Base-by-base conservation (phyloP, 2,888 invertebrate genomes). In the Drosophila trichaetosa region DNA sequence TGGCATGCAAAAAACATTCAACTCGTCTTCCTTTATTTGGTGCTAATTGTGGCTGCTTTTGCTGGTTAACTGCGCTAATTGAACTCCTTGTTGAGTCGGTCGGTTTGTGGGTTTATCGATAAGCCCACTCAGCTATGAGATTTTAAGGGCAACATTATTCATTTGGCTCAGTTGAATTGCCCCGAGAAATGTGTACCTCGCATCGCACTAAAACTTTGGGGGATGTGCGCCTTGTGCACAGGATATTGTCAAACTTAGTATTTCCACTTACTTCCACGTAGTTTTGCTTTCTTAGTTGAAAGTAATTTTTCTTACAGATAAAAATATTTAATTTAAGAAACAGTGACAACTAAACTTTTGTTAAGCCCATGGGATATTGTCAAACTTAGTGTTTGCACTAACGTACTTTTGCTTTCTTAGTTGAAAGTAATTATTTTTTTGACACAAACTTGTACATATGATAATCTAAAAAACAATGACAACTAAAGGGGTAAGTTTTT, bases 21-120 rank as follows among this genome's bases (percentile, higher is more conserved):
- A 40, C 56, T 64, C 66, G 36, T 76, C 57, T 53, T 59, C 64
- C 72, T 74, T 83, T 77, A 80, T 77, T 79, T 71, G 79, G 65
- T 79, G 88, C 86, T 88, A 85, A 85, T 88, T 88, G 88, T 83
- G 81, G 82, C 66, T 70, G 66, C 77, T 58, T 78, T 79, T 75
- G 75, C 69, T 65, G 80, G 54, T 69, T 79, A 81, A 63, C 84
- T 79, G 63, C 70, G 73, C 73, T 88, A 83, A 86, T 87, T 87
- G 87, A 83, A 84, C 82, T 74, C 64, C 56, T 60, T 53, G 36
- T 48, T 61, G 57, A 56, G 34, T 48, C 40, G 27, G 31, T 48
- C 40, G 27, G 33, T 56, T 73, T 70, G 57, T 59, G 56, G 62
- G 62, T 42, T 72, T 69, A 72, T 80, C 68, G 80, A 80, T 72